Evolutionary conservation across 2,113 vertebrate species (phyloP).

Genomic region (Elgaria multicarinata): DNA sequence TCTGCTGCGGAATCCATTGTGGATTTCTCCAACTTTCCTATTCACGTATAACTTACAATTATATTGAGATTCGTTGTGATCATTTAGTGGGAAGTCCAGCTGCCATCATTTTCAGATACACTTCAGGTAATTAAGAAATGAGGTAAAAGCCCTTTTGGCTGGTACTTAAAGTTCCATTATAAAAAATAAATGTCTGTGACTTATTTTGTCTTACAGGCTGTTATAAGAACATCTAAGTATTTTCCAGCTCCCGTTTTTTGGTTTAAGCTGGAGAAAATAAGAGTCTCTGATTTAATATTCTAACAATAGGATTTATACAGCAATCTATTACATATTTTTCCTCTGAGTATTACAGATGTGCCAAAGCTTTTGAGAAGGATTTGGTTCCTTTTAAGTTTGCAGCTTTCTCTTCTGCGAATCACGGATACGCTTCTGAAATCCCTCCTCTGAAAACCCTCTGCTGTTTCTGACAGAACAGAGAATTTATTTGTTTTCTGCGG

Average conservation of each 20-base stretch:
- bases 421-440: neutral
- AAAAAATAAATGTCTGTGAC: neutral
- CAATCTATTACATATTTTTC: neutral
- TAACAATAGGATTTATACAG: neutral
- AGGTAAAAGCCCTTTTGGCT: neutral
- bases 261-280: neutral
- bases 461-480: neutral
- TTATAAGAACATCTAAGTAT: neutral
- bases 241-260: neutral
- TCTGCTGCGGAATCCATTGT: too few species aligned
- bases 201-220: neutral
- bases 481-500: neutral
- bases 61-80: neutral
- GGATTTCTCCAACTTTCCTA: too few species aligned
- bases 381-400: neutral
- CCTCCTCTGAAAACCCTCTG: neutral
- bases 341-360: neutral
- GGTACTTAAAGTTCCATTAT: neutral
- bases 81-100: neutral
- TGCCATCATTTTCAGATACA: neutral
- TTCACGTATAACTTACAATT: neutral
- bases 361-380: neutral
- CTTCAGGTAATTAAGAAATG: constrained; percentile 19
- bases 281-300: neutral
- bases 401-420: neutral